These are phyloP conservation scores for Amphipyra tragopoginis DNA, from an alignment of 2,888 invertebrate genomes.

Conservation along the genomic window DNA sequence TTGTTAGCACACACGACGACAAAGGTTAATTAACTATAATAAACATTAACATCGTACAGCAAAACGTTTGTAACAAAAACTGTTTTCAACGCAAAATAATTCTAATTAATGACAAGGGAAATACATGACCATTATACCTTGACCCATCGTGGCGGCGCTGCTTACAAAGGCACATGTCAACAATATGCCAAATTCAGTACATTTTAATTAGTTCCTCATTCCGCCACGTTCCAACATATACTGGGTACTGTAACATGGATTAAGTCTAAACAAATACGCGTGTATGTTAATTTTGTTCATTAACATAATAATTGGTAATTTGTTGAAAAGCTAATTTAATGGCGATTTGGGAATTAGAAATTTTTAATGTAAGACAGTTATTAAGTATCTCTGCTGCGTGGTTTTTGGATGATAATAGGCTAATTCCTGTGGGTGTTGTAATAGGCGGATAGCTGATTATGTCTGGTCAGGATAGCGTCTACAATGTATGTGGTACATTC, in stretches of 20 bases:
- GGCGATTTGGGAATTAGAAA: constrained; percentile 32
- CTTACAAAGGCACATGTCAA: no score
- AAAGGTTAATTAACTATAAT: constrained; percentile 32
- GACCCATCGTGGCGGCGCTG: no score
- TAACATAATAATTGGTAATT: constrained; percentile 52
- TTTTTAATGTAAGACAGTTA: constrained; percentile 21
- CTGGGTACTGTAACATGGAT: constrained; percentile 16
- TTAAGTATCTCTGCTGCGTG: constrained; percentile 11
- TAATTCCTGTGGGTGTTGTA: constrained; percentile 13
- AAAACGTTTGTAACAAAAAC: constrained; percentile 29
- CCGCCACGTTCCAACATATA: no score
- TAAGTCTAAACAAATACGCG: constrained; percentile 36
- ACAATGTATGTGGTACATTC: neutral
- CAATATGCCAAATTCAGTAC: no score
- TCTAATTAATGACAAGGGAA: constrained; percentile 44
- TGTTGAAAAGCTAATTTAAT: constrained; percentile 46
- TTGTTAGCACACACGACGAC: constrained; percentile 7
- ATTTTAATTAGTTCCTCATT: no score
- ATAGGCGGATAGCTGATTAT: constrained; percentile 25
- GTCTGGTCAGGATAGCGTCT: constrained; percentile 19
- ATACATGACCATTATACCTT: constrained; percentile 4
- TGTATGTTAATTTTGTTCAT: constrained; percentile 42
- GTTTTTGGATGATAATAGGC: constrained; percentile 17
- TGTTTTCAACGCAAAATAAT: constrained; percentile 45
- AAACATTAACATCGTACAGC: constrained; percentile 26